Base-by-base conservation (phyloP, 2,888 invertebrate genomes). In the Trissoscelio sp. region DNA sequence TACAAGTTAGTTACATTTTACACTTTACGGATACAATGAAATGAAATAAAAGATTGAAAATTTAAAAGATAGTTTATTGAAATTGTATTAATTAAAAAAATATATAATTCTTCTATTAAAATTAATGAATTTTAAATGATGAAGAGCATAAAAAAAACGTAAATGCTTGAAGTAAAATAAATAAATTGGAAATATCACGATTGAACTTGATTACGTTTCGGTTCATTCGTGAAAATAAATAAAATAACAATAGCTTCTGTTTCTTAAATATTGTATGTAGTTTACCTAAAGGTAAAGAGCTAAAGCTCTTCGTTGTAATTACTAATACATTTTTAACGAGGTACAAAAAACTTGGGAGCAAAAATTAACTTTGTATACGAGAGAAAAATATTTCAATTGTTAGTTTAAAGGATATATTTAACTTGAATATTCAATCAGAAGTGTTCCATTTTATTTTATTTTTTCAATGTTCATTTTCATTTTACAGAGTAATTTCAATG, bases 271-370 rank as follows among this genome's bases (percentile, higher is more conserved):
- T 22, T 51, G 20, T 22, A 51, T 51, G 51, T 11, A n/a, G 51
- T 24, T 51, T 51, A 9, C 46, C 12, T n/a, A n/a, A n/a, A n/a
- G n/a, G n/a, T n/a, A n/a, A n/a, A n/a, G n/a, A n/a, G n/a, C n/a
- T 51, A 9, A n/a, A 24, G 24, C 22, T 51, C 51, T 51, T 51
- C 11, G 51, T 51, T 51, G 51, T 51, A 51, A 51, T 51, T 51
- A 51, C 51, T 4, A 11, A 22, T 51, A 24, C 22, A 22, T 24
- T 51, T 51, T 18, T 9, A 51, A 51, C 51, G 51, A 51, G 51
- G 3, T 51, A 51, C 20, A 51, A 18, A 22, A 24, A 3, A 51
- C n/a, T 24, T 51, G n/a, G 11, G 9, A 31, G 2, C 9, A 7
- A 9, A 3, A 31, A 31, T 31, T 31, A 0, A 31, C 31, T 31